These are phyloP conservation scores for Phyllotreta cruciferae DNA, from an alignment of 2,888 invertebrate genomes.

Conservation along the genomic window DNA sequence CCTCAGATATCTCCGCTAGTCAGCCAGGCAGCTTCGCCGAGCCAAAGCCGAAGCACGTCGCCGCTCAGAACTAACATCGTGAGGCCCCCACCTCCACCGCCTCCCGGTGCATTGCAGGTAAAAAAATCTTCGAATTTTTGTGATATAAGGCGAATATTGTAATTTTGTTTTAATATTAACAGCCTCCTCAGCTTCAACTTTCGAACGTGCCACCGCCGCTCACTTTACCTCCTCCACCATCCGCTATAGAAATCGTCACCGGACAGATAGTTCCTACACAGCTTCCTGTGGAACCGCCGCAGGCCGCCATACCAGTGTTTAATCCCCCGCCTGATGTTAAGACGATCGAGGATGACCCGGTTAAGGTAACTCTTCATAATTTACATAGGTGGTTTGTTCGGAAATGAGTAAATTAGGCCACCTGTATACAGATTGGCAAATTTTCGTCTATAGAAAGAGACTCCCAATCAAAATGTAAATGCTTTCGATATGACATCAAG, in stretches of 20 bases:
- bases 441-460: too few species aligned
- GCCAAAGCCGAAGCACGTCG: conserved; percentile 76
- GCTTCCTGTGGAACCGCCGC: conserved; percentile 54
- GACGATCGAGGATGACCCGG: conserved; percentile 48
- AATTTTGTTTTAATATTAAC: neutral
- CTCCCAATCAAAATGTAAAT: too few species aligned
- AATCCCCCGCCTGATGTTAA: conserved; percentile 45
- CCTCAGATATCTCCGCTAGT: conserved; percentile 76
- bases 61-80: conserved; percentile 62
- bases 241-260: conserved; percentile 23
- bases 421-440: too few species aligned
- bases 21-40: conserved; percentile 77
- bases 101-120: conserved; percentile 25
- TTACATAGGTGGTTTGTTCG: too few species aligned
- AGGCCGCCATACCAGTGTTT: conserved; percentile 50
- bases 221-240: conserved; percentile 47
- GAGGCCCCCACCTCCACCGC: conserved; percentile 39
- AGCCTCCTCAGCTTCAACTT: conserved; percentile 52
- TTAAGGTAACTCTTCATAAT: too few species aligned
- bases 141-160: neutral
- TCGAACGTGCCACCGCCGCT: conserved; percentile 49
- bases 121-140: neutral
- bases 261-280: conserved; percentile 43
- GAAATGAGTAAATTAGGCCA: too few species aligned
- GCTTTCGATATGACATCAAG: too few species aligned